Evolutionary conservation across 2,888 invertebrate genomes (phyloP).

Genomic region (Erebia aethiops): DNA sequence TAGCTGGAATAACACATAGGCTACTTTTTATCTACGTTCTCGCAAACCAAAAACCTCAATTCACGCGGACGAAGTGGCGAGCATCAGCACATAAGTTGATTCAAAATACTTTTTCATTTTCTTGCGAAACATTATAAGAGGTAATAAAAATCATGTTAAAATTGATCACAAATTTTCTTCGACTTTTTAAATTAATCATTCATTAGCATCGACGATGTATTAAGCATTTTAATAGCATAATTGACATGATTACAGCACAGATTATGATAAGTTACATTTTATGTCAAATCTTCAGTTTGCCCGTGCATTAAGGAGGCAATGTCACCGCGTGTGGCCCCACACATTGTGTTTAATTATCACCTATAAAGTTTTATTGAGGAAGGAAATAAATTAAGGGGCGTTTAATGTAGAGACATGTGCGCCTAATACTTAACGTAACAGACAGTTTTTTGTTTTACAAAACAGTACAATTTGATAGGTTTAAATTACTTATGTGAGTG

Average conservation of each 20-base stretch:
- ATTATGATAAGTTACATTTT: background rate
- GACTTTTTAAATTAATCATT: no score
- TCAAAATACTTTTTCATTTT: no score
- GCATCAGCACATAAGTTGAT: no score
- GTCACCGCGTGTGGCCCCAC: constrained; percentile 18
- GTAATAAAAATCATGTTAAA: no score
- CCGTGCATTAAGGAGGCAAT: background rate
- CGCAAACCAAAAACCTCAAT: no score
- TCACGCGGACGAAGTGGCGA: no score
- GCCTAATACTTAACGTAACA: constrained; percentile 9
- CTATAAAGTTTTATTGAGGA: constrained; percentile 78
- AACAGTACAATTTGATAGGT: background rate
- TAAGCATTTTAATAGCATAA: background rate
- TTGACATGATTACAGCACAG: background rate
- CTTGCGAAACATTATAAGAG: no score
- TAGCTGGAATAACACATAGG: no score
- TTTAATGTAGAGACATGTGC: constrained; percentile 36
- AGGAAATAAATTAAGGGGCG: constrained; percentile 64
- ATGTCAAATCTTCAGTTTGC: background rate
- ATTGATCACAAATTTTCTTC: no score
- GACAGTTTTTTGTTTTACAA: constrained; percentile 7
- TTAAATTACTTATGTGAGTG: background rate
- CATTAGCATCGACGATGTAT: no score
- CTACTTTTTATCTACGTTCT: no score
- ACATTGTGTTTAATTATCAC: constrained; percentile 60